Evolutionary conservation across 2,888 invertebrate species (phyloP).

Genomic region (Plebejus melissa): DNA sequence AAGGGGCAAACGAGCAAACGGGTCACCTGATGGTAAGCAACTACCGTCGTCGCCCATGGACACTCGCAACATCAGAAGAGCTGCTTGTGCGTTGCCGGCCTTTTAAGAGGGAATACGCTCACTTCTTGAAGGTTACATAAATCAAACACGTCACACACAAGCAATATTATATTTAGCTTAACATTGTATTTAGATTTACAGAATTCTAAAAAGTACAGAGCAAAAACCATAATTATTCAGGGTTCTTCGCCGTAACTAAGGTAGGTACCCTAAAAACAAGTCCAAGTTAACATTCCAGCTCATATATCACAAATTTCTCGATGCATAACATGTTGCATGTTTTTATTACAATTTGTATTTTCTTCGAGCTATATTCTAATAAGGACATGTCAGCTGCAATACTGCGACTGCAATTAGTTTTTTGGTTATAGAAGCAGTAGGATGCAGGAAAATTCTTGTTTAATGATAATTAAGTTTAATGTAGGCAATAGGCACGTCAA

Average conservation of each 20-base stretch:
- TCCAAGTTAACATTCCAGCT: not conserved
- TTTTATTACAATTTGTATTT: constrained; percentile 37
- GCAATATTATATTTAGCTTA: no score
- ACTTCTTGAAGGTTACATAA: no score
- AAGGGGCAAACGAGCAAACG: no score
- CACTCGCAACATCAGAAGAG: no score
- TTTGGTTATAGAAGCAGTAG: constrained; percentile 7
- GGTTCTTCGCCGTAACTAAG: not conserved
- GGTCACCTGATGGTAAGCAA: no score
- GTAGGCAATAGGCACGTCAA: not conserved
- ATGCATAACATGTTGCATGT: constrained; percentile 10
- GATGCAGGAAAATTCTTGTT: constrained; percentile 5
- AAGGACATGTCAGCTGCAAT: not conserved
- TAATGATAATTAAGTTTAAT: constrained; percentile 9
- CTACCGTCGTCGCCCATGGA: no score
- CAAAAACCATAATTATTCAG: not conserved
- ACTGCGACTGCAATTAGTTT: not conserved
- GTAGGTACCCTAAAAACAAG: not conserved
- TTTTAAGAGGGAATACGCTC: no score
- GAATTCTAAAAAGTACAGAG: no score
- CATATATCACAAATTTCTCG: constrained; percentile 18
- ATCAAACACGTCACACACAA: no score
- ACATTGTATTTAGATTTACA: no score
- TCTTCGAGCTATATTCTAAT: not conserved
- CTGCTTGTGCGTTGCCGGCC: no score